Evolutionary conservation across 2,113 vertebrate species (phyloP).

Genomic region (Pedionomus torquatus): DNA sequence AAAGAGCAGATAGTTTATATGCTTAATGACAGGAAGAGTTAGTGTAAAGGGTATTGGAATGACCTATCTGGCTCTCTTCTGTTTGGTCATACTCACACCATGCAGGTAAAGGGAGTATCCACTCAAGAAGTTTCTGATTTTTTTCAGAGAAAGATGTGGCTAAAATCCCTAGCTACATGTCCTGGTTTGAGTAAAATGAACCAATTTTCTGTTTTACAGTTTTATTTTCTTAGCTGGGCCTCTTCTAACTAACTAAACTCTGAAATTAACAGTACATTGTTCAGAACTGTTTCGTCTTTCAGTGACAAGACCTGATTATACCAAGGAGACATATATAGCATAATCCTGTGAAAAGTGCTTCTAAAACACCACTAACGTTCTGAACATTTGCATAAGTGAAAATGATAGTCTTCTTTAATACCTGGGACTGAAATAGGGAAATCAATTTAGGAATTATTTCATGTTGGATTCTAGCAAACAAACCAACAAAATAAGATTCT

Average conservation of each 20-base stretch:
- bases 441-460: not conserved
- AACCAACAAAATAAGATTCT: not conserved
- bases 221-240: too few species aligned
- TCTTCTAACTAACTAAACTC: too few species aligned
- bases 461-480: not conserved
- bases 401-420: not conserved
- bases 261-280: too few species aligned
- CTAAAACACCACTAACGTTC: not conserved
- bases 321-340: not conserved
- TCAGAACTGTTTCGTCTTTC: too few species aligned
- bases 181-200: too few species aligned
- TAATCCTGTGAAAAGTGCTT: not conserved
- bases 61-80: not conserved
- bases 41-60: not conserved
- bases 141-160: not conserved
- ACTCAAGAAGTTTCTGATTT: not conserved
- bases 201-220: too few species aligned
- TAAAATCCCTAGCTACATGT: not conserved
- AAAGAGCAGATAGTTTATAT: not conserved
- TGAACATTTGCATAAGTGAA: not conserved
- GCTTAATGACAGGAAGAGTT: not conserved
- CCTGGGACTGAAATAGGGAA: not conserved
- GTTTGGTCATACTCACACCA: not conserved
- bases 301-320: too few species aligned
- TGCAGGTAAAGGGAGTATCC: not conserved